Evolutionary conservation across 23 tunicate genomes (phyloP).

Genomic region (Styela plicata): DNA sequence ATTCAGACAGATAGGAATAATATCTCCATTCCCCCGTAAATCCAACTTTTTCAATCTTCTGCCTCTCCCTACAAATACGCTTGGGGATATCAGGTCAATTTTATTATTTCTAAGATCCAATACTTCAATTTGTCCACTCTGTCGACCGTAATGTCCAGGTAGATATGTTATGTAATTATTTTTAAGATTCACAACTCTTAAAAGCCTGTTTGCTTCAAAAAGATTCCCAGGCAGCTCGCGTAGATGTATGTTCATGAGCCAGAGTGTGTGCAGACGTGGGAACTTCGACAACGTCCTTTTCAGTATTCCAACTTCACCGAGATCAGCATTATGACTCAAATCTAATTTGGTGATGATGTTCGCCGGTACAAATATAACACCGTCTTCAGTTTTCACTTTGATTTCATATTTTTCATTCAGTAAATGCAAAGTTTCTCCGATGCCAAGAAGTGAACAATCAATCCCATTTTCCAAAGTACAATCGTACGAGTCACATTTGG

Average conservation of each 20-base stretch:
- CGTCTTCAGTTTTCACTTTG: background rate
- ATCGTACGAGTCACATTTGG: background rate
- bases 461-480: background rate
- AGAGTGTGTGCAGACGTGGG: background rate
- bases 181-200: background rate
- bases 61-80: background rate
- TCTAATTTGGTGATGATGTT: background rate
- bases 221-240: background rate
- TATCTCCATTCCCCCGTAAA: background rate
- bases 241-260: background rate
- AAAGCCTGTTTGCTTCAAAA: background rate
- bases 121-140: background rate
- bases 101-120: background rate
- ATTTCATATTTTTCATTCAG: background rate
- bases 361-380: background rate
- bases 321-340: background rate
- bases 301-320: background rate
- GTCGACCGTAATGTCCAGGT: background rate
- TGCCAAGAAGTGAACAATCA: background rate
- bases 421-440: background rate
- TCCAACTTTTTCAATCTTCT: background rate
- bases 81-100: background rate
- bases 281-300: background rate
- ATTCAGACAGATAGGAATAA: background rate
- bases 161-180: too few relatives aligned